A percentile compares a stretch with the other conserved stretches of the same genome.
These are phyloP conservation scores for Augiades crinisus DNA, from an alignment of 2,888 invertebrate genomes.

Conservation along the genomic window DNA sequence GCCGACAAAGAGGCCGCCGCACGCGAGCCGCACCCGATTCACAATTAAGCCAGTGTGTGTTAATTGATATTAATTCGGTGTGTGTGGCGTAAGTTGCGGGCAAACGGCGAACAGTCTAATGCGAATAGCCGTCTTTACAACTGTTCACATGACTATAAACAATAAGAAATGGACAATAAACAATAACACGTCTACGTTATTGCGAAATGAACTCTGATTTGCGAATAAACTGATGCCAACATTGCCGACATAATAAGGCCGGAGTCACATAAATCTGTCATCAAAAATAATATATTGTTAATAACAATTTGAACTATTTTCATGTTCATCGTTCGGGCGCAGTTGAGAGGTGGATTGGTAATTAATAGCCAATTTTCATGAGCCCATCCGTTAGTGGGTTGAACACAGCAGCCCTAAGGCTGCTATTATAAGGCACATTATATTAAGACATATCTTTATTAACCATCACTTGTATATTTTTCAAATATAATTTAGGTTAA, in stretches of 20 bases:
- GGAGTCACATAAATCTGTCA: conserved; percentile 9
- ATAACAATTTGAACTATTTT: no score
- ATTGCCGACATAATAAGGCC: neutral
- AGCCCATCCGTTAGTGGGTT: no score
- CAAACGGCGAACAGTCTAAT: conserved; percentile 17
- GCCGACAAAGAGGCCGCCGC: conserved; percentile 78
- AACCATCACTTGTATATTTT: no score
- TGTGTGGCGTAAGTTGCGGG: conserved; percentile 58
- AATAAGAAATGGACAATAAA: conserved; percentile 1
- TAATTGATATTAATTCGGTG: conserved; percentile 79
- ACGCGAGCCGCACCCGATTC: conserved; percentile 76
- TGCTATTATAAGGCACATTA: no score
- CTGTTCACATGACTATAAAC: conserved; percentile 1
- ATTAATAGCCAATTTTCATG: no score
- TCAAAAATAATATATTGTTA: conserved; percentile 15
- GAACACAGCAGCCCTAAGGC: no score
- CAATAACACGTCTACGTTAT: conserved; percentile 1
- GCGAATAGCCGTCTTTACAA: neutral
- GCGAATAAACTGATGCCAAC: neutral
- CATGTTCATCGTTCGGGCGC: no score
- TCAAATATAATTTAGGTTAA: no score
- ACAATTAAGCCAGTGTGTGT: conserved; percentile 80
- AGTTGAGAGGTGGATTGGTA: no score
- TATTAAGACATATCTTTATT: no score
- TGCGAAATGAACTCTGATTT: conserved; percentile 8